Base-by-base conservation (phyloP, 2,797 vertebrate species). In the Oophaga sylvatica region DNA sequence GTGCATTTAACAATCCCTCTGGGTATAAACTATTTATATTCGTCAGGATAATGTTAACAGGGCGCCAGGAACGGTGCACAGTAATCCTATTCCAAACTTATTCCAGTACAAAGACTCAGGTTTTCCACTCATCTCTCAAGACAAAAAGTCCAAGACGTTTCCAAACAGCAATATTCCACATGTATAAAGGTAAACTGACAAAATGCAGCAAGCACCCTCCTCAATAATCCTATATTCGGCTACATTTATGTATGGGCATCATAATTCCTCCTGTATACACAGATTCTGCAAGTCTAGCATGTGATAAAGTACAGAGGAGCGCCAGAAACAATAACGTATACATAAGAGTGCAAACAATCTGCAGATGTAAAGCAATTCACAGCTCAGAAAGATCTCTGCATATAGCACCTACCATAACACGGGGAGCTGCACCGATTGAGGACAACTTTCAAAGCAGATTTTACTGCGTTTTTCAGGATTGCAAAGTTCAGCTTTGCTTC, bases 41-140 rank as follows among this genome's bases (percentile, higher is more conserved):
- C 0, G 2, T n/a, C 35, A 6, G 48, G 71, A 45, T 77, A 31
- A 63, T 62, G 59, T 22, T 26, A 26, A 45, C 6, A 2, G 22
- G 57, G 78, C 57, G n/a, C 56, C 79, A 87, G 85, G 31, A 81
- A 5, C 68, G n/a, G 29, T 7, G 13, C 12, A 31, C 5, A 26
- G 35, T 78, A 83, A 87, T 87, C 73, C 87, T 83, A 70, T 31
- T 71, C 56, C 57, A 88, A 88, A 88, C 53, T 88, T 78, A 65
- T 68, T 68, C 20, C 48, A 60, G 13, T n/a, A 65, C 6, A 57
- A 41, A 41, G 15, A 17, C n/a, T 45, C 45, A 41, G 45, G 6
- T 65, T 82, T 82, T 81, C 80, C 70, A 22, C 65, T 78, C 70
- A 56, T 68, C n/a, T 85, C 41, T 53, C 53, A 60, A 70, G 70